These are phyloP conservation scores for Atherinosoma microstoma DNA, from an alignment of 2,797 vertebrate species.

Conservation along the genomic window DNA sequence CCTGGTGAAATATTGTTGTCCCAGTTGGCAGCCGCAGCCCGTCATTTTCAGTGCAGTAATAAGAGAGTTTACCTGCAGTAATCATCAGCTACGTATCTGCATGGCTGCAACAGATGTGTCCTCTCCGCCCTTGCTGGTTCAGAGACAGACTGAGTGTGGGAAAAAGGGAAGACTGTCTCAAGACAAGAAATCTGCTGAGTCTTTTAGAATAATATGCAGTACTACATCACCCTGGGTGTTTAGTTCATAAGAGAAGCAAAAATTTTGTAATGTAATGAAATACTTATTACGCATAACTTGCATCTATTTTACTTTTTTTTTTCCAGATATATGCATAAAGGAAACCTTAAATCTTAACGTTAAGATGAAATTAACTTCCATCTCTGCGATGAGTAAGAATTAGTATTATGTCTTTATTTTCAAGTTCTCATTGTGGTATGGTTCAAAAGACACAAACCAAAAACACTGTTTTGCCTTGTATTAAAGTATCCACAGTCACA, in stretches of 20 bases:
- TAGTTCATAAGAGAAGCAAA: neutral
- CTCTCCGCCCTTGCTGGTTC: slow-evolving; percentile 33
- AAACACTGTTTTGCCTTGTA: too few species aligned
- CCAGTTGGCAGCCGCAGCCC: slow-evolving; percentile 50
- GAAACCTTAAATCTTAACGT: too few species aligned
- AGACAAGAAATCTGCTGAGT: slow-evolving; percentile 32
- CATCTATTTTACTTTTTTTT: neutral
- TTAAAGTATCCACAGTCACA: too few species aligned
- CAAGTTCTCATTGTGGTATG: too few species aligned
- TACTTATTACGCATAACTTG: neutral
- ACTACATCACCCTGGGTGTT: neutral
- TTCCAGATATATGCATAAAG: too few species aligned
- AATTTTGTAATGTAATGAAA: neutral
- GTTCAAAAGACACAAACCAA: too few species aligned
- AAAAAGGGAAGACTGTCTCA: slow-evolving; percentile 35
- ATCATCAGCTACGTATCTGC: slow-evolving; percentile 62
- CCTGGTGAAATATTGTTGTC: slow-evolving; percentile 49
- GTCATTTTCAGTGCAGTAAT: slow-evolving; percentile 70
- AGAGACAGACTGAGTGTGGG: slow-evolving; percentile 54
- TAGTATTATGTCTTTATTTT: too few species aligned
- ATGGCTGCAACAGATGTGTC: slow-evolving; percentile 66
- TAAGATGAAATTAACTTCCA: too few species aligned
- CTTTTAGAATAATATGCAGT: slow-evolving; percentile 5
- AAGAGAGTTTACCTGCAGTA: slow-evolving; percentile 70
- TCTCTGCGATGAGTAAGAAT: too few species aligned